Conservation (phyloP, 2,888 invertebrate genomes). For the Epirrhoe tristata region DNA sequence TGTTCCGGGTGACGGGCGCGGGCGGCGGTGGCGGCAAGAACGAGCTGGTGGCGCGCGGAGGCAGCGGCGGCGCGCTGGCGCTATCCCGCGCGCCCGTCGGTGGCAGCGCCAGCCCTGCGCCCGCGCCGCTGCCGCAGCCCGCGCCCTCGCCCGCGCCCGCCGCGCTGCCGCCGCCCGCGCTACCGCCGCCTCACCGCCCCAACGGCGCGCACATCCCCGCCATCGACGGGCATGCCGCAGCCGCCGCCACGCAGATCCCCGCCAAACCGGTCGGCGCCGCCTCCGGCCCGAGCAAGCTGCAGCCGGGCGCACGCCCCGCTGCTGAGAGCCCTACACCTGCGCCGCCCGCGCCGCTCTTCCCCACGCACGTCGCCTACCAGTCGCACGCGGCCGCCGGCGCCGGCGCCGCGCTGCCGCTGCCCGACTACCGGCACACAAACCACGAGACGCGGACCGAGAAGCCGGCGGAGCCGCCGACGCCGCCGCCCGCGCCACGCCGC, state of each 20-base stretch:
- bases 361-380: constrained; percentile 78
- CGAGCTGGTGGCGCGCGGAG: constrained; percentile 87
- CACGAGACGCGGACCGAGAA: constrained; percentile 85
- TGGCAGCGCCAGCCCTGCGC: constrained; percentile 87
- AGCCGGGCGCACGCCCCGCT: constrained; percentile 77
- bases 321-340: constrained; percentile 80
- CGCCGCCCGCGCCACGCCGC: constrained; percentile 63
- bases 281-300: constrained; percentile 76
- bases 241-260: constrained; percentile 78
- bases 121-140: constrained; percentile 88
- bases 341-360: constrained; percentile 77
- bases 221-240: constrained; percentile 76
- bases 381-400: constrained; percentile 77
- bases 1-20: constrained; percentile 86
- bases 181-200: constrained; percentile 85
- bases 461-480: constrained; percentile 59
- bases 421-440: constrained; percentile 80
- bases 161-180: constrained; percentile 87
- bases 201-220: constrained; percentile 77
- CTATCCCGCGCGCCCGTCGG: constrained; percentile 86
- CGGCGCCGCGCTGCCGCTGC: constrained; percentile 76
- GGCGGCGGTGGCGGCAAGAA: constrained; percentile 87
- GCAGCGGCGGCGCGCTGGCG: constrained; percentile 87
- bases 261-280: constrained; percentile 73
- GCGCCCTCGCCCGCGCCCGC: constrained; percentile 90